phyloP scores from a whole-genome alignment of 2,113 vertebrate genomes.

The Melanostigma gelatinosum region DNA sequence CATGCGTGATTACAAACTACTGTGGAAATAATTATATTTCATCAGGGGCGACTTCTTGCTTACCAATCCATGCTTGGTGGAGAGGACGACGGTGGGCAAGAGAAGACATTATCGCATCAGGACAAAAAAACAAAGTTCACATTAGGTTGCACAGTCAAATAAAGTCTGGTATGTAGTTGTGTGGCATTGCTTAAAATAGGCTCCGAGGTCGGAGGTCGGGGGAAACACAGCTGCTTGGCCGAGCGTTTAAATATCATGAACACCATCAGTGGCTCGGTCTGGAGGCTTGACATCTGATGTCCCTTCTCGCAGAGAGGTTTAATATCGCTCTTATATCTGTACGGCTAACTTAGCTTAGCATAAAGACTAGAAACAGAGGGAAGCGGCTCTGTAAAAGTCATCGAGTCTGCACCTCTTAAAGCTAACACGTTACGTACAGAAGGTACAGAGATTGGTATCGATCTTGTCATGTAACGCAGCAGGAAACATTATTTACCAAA shows the following conservation, averaged over 20 bases:
- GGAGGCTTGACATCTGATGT: neutral
- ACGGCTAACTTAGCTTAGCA: neutral
- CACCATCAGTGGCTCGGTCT: neutral
- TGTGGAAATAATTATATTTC: conserved; percentile 67
- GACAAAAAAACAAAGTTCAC: conserved; percentile 75
- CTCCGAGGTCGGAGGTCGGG: conserved; percentile 33
- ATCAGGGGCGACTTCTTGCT: conserved; percentile 75
- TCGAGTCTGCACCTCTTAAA: neutral
- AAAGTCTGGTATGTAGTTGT: conserved; percentile 40
- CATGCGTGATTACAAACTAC: conserved; percentile 82
- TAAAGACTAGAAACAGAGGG: neutral
- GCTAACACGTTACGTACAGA: neutral
- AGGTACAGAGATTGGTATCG: neutral
- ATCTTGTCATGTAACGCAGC: neutral
- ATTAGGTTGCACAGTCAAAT: conserved; percentile 69
- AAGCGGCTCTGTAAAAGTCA: neutral
- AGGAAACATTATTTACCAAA: neutral
- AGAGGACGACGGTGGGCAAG: conserved; percentile 51
- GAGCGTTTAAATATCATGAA: neutral
- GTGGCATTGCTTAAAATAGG: conserved; percentile 42
- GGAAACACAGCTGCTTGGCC: conserved; percentile 48
- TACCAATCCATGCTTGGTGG: conserved; percentile 81
- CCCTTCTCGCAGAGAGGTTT: neutral
- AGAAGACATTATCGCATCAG: conserved; percentile 64
- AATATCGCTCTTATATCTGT: neutral